Base-by-base conservation (phyloP, 1,140 invertebrate genomes). In the Saccostrea echinata region DNA sequence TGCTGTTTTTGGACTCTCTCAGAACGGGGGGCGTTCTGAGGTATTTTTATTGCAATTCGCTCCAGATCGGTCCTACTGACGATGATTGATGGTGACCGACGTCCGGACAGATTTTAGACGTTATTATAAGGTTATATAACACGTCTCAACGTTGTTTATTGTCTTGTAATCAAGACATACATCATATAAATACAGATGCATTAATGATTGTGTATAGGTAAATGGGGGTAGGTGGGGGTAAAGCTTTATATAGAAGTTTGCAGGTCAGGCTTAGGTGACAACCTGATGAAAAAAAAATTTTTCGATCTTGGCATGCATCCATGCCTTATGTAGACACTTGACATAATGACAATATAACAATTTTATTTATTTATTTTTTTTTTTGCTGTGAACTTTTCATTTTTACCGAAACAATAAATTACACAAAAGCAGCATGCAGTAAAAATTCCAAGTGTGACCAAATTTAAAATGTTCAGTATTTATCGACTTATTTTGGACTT, bases 61-160 rank as follows among this genome's bases (percentile, higher is more conserved):
- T 27, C 24, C 68, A 33, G 68, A 76, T 33, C 30, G 27, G 24
- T 11, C 68, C 27, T 4, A 16, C 27, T 76, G 68, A 76, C 68
- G 24, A 30, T 76, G 68, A 76, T 76, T 76, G 68, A 76, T 76
- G 27, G 68, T 0, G 68, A 33, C 27, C 68, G 27, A 76, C 27
- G 12, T 27, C 57, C 24, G 21, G 24, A 24, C 24, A 33, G 30
- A 76, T 76, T 16, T 16, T 8, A 16, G 68, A 1, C 68, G 27
- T 18, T 76, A 3, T 76, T 33, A 76, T 76, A 76, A 30, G 21
- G 68, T 76, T 76, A 33, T 30, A 76, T 76, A 76, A 76, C 30
- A 27, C 68, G 27, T 27, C 11, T 33, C 27, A 76, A 12, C 27
- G 68, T 33, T 76, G 27, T 76, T 76, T 76, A 76, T 76, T 76